These are phyloP conservation scores for Dynastes maya DNA, from an alignment of 2,888 invertebrate species.

Conservation along the genomic window DNA sequence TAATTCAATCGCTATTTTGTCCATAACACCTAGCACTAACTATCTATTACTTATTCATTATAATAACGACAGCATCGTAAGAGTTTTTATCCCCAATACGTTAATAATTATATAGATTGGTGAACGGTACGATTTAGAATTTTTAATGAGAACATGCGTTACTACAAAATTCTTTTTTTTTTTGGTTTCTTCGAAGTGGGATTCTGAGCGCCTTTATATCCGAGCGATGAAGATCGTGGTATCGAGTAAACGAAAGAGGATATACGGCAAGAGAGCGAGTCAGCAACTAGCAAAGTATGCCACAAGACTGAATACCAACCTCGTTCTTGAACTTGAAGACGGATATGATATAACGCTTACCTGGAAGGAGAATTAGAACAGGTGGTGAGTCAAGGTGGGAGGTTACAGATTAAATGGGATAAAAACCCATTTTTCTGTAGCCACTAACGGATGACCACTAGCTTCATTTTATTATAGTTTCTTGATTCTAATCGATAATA, in stretches of 20 bases:
- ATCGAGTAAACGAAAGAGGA: conserved; percentile 10
- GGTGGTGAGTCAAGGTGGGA: conserved; percentile 54
- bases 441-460: not conserved
- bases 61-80: conserved; percentile 22
- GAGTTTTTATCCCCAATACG: conserved; percentile 16
- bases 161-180: conserved; percentile 29
- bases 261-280: conserved; percentile 11
- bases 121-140: conserved; percentile 32
- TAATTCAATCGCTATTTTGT: conserved; percentile 24
- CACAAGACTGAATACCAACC: conserved; percentile 56
- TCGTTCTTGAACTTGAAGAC: conserved; percentile 59
- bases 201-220: conserved; percentile 39
- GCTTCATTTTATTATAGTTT: not conserved
- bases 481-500: too few species aligned
- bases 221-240: conserved; percentile 34
- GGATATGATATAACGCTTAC: conserved; percentile 58
- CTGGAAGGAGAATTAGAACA: conserved; percentile 58
- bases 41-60: conserved; percentile 28
- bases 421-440: conserved; percentile 20
- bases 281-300: conserved; percentile 54
- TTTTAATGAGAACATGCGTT: conserved; percentile 43
- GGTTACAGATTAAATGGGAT: conserved; percentile 15
- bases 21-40: conserved; percentile 39
- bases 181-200: conserved; percentile 10
- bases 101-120: conserved; percentile 10